These are phyloP conservation scores for Thecophora atra DNA, from an alignment of 2,888 invertebrate species.

Conservation along the genomic window DNA sequence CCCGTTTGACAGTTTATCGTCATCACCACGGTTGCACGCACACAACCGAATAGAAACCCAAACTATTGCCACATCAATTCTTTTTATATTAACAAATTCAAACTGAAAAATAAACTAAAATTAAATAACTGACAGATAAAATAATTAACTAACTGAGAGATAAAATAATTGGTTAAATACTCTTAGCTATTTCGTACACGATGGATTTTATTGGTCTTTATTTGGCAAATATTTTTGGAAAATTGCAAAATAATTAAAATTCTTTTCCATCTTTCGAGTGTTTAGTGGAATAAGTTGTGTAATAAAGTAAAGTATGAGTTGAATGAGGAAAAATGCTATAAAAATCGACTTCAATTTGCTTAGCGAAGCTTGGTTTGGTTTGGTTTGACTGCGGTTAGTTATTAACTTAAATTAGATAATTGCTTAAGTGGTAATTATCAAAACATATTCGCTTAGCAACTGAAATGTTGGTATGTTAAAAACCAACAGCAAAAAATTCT, in stretches of 20 bases:
- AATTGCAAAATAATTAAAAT: neutral
- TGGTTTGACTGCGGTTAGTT: neutral
- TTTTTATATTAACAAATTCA: too few relatives aligned
- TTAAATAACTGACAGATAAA: too few relatives aligned
- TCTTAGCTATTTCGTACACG: neutral
- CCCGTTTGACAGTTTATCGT: constrained; percentile 4
- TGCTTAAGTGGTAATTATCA: too few relatives aligned
- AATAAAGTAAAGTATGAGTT: neutral
- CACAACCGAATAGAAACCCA: too few relatives aligned
- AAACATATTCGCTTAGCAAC: too few relatives aligned
- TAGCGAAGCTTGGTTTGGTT: neutral
- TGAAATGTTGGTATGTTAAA: too few relatives aligned
- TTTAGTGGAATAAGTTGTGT: neutral
- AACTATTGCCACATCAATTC: too few relatives aligned
- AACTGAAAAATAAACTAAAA: too few relatives aligned
- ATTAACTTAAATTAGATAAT: neutral
- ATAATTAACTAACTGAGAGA: neutral
- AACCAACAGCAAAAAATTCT: too few relatives aligned
- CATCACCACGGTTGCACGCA: neutral
- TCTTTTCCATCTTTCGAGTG: neutral
- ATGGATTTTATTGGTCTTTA: neutral
- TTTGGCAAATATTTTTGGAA: neutral
- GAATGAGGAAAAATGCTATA: neutral
- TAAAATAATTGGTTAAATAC: neutral
- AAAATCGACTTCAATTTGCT: neutral